Conservation (phyloP, 2,888 invertebrate genomes). For the Orthosia incerta region DNA sequence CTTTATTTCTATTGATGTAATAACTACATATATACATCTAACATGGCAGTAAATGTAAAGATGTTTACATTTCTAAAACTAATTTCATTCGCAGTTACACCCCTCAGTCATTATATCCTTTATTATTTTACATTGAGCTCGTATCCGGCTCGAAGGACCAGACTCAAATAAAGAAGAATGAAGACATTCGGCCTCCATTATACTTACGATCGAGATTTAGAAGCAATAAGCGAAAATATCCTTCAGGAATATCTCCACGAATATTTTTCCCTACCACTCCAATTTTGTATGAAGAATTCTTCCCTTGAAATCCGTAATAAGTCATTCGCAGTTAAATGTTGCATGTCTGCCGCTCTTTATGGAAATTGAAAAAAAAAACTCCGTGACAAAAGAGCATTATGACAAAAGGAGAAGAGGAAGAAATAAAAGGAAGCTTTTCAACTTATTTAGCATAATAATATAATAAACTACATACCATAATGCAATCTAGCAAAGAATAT, state of each 20-base stretch:
- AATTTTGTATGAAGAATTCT: conserved; percentile 28
- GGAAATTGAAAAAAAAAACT: conserved; percentile 22
- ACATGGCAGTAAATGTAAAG: too few species aligned
- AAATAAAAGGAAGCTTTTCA: neutral
- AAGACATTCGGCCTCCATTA: conserved; percentile 75
- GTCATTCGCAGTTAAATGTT: conserved; percentile 40
- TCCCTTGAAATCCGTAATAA: conserved; percentile 40
- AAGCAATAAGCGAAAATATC: conserved; percentile 58
- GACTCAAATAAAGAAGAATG: conserved; percentile 69
- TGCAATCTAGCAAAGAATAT: neutral
- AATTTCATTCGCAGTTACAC: conserved; percentile 11
- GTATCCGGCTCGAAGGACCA: conserved; percentile 62
- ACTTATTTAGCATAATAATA: neutral
- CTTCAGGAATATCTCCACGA: conserved; percentile 39
- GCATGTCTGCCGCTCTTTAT: conserved; percentile 17
- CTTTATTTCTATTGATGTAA: too few species aligned
- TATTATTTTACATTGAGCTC: conserved; percentile 55
- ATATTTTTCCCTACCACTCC: conserved; percentile 40
- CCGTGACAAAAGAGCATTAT: neutral
- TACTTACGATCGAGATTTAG: conserved; percentile 77
- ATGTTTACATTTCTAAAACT: neutral
- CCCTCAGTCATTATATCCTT: neutral
- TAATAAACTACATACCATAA: neutral
- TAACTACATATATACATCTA: too few species aligned
- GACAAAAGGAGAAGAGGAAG: neutral